phyloP scores from a whole-genome alignment of 2,888 invertebrate species.

The Cancer borealis region DNA sequence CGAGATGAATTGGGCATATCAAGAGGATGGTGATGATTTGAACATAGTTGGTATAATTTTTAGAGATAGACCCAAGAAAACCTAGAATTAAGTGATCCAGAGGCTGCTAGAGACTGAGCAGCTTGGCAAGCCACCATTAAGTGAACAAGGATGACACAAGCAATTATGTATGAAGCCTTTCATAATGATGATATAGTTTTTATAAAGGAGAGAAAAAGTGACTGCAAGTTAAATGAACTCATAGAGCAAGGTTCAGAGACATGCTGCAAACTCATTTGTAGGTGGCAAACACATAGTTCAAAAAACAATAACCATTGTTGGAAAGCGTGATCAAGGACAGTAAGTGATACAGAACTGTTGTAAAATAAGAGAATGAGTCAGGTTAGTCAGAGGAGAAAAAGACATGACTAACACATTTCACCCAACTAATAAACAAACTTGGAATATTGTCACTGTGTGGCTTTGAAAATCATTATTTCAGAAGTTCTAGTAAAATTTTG shows the following conservation, averaged over 20 bases:
- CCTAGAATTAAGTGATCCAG: too few relatives aligned
- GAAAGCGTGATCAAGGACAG: too few relatives aligned
- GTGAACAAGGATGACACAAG: too few relatives aligned
- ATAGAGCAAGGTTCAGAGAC: background rate
- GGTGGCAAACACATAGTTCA: background rate
- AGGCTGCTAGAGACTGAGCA: too few relatives aligned
- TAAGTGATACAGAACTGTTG: too few relatives aligned
- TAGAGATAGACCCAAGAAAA: background rate
- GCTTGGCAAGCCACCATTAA: too few relatives aligned
- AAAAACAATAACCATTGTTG: background rate
- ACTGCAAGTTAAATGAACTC: background rate
- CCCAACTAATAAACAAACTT: background rate
- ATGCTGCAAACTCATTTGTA: background rate
- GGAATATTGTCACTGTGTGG: background rate
- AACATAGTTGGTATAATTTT: too few relatives aligned
- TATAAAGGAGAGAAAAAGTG: background rate
- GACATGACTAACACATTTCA: background rate
- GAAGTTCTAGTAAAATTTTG: background rate
- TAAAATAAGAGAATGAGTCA: too few relatives aligned
- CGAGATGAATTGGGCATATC: too few relatives aligned
- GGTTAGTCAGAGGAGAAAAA: background rate
- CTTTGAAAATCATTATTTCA: background rate
- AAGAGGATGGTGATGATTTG: too few relatives aligned
- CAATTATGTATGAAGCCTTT: too few relatives aligned
- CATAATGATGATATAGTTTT: background rate